These are phyloP conservation scores for Gymnobelideus leadbeateri DNA, from an alignment of 2,113 vertebrate species.

Conservation along the genomic window DNA sequence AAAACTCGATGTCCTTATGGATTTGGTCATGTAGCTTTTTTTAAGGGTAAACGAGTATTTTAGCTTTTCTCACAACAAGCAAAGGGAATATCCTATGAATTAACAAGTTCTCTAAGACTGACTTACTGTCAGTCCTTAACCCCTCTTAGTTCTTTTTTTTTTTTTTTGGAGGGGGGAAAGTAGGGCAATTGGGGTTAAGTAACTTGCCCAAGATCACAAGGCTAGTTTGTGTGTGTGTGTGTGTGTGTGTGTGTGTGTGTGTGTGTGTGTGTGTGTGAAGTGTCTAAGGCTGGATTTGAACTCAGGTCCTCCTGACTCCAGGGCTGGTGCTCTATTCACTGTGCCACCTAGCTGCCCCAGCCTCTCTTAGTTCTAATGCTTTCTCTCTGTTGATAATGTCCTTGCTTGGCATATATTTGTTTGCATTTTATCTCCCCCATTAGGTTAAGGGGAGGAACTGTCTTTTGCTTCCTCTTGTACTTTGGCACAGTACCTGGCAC, in stretches of 20 bases:
- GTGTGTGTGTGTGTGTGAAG: too few relatives aligned
- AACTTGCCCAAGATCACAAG: too few relatives aligned
- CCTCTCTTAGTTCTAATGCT: not conserved
- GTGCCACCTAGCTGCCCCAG: too few relatives aligned
- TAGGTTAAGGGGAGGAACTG: not conserved
- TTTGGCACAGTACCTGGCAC: not conserved
- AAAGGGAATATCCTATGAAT: not conserved
- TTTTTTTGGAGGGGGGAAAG: too few relatives aligned
- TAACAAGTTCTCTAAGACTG: not conserved
- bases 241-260: too few relatives aligned
- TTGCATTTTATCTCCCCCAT: not conserved
- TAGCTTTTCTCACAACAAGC: not conserved
- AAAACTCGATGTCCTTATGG: not conserved
- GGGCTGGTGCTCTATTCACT: too few relatives aligned
- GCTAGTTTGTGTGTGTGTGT: too few relatives aligned
- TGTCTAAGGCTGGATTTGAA: too few relatives aligned
- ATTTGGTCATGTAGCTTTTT: not conserved
- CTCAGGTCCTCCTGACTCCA: too few relatives aligned
- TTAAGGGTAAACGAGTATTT: too few relatives aligned
- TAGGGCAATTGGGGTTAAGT: too few relatives aligned
- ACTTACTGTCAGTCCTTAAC: not conserved
- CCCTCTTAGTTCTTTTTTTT: not conserved
- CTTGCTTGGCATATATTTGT: not conserved
- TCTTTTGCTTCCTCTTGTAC: not conserved
- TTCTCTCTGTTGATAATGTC: not conserved